These are phyloP conservation scores for Odontocerum albicorne DNA, from an alignment of 2,888 invertebrate species.

Conservation along the genomic window DNA sequence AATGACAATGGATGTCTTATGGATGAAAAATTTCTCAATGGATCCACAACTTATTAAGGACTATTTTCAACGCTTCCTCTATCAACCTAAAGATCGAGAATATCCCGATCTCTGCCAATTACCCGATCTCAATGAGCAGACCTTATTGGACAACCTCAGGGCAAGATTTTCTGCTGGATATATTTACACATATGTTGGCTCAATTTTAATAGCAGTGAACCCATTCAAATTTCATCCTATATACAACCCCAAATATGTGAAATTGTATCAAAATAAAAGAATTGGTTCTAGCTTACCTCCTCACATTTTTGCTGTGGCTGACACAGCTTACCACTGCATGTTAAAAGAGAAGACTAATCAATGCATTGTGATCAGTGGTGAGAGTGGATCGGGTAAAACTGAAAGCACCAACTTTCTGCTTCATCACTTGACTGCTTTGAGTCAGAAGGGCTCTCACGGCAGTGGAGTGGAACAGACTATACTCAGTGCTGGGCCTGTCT, in stretches of 20 bases:
- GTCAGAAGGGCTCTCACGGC: slow-evolving; percentile 91
- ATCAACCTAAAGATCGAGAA: slow-evolving; percentile 90
- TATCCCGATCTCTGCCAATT: slow-evolving; percentile 95
- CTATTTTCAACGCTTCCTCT: slow-evolving; percentile 87
- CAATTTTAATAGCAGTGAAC: slow-evolving; percentile 93
- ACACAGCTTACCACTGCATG: slow-evolving; percentile 94
- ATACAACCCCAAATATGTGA: slow-evolving; percentile 96
- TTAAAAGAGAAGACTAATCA: slow-evolving; percentile 82
- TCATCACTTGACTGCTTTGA: slow-evolving; percentile 92
- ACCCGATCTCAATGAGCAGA: slow-evolving; percentile 93
- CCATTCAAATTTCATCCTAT: slow-evolving; percentile 95
- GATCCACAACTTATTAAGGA: slow-evolving; percentile 91
- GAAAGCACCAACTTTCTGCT: slow-evolving; percentile 95
- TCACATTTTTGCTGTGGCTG: slow-evolving; percentile 95
- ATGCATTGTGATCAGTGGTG: slow-evolving; percentile 95
- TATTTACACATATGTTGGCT: slow-evolving; percentile 95
- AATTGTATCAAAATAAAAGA: slow-evolving; percentile 90
- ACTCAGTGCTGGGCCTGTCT: slow-evolving; percentile 91
- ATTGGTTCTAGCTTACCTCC: slow-evolving; percentile 91
- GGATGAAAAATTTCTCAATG: slow-evolving; percentile 86
- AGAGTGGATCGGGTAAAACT: slow-evolving; percentile 95
- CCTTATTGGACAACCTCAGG: slow-evolving; percentile 85
- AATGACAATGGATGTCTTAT: slow-evolving; percentile 74
- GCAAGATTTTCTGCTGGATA: slow-evolving; percentile 88
- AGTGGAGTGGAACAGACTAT: slow-evolving; percentile 97